These are phyloP conservation scores for Cuniculus paca DNA, from an alignment of 2,797 vertebrate species.

Conservation along the genomic window DNA sequence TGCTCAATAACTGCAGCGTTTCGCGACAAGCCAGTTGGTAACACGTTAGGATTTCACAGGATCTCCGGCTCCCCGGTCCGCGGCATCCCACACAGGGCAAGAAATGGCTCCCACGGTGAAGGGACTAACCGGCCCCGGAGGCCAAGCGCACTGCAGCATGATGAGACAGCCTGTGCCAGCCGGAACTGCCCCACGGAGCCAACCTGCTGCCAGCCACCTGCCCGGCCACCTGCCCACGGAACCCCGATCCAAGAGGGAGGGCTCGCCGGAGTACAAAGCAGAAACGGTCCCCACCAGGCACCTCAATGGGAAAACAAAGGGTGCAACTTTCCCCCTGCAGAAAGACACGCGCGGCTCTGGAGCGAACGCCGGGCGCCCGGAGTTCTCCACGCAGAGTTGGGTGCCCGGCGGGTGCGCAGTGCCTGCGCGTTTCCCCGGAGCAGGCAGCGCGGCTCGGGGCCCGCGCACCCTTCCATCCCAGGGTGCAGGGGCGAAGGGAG, in stretches of 20 bases:
- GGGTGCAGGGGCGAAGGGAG: background rate
- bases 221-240: conserved; percentile 67
- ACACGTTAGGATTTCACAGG: background rate
- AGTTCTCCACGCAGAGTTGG: background rate
- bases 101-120: conserved; percentile 58
- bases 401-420: conserved; percentile 44
- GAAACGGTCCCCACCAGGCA: background rate
- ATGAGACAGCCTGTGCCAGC: conserved; percentile 65
- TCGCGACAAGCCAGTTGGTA: background rate
- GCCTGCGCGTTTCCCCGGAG: background rate
- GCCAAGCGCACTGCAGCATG: conserved; percentile 78
- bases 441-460: background rate
- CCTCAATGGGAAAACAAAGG: conserved; percentile 47
- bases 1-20: background rate
- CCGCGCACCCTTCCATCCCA: background rate
- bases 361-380: background rate
- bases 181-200: conserved; percentile 37
- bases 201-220: conserved; percentile 62
- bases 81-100: background rate
- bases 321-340: conserved; percentile 52
- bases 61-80: background rate
- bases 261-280: conserved; percentile 20
- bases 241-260: background rate
- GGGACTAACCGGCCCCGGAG: conserved; percentile 11
- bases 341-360: conserved; percentile 55